phyloP scores from a whole-genome alignment of 2,113 vertebrate genomes.

The Tachycineta bicolor region DNA sequence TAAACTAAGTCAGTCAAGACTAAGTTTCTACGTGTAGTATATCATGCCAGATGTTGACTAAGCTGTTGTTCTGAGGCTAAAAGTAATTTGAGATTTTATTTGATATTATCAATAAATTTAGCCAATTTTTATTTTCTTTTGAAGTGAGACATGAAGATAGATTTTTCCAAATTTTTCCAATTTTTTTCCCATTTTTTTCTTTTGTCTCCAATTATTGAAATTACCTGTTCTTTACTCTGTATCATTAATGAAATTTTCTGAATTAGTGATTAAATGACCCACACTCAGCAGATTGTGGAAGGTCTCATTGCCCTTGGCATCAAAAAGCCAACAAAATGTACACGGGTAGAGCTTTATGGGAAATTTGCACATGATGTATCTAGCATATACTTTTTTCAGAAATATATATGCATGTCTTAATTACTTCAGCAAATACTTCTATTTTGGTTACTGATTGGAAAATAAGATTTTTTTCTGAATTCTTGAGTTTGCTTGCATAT shows the following conservation, averaged over 20 bases:
- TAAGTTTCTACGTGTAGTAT: conserved; percentile 39
- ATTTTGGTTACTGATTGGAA: conserved; percentile 4
- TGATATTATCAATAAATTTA: neutral
- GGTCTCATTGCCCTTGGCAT: neutral
- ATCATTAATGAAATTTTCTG: neutral
- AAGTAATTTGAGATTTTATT: conserved; percentile 15
- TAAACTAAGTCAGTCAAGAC: conserved; percentile 52
- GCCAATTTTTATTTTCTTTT: conserved; percentile 15
- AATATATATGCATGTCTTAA: neutral
- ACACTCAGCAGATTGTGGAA: neutral
- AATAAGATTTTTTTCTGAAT: neutral
- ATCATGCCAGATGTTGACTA: conserved; percentile 58
- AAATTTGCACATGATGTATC: neutral
- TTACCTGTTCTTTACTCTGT: neutral
- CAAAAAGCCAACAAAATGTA: neutral
- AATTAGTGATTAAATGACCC: neutral
- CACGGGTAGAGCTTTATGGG: neutral
- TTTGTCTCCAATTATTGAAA: neutral
- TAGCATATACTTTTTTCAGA: neutral
- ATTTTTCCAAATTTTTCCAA: neutral
- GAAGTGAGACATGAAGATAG: neutral
- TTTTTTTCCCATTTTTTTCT: neutral
- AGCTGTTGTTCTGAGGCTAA: conserved; percentile 28
- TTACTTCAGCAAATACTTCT: neutral
- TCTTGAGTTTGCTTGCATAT: neutral